Conservation (phyloP, 2,113 vertebrate genomes). For the Canis aureus region DNA sequence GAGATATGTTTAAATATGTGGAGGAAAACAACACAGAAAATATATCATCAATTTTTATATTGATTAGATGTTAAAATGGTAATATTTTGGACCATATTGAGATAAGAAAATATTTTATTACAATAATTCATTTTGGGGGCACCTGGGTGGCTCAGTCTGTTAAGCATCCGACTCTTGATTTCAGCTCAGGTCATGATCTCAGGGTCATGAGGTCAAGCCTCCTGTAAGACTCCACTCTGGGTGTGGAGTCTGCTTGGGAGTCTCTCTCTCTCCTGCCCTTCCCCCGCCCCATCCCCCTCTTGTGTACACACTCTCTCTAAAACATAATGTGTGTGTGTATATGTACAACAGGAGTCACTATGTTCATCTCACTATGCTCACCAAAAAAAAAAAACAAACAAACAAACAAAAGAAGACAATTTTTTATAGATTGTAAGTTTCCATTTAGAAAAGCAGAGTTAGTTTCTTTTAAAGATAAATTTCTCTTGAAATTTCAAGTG, state of each 20-base stretch:
- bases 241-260: background rate
- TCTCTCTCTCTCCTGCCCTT: background rate
- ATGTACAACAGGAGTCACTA: background rate
- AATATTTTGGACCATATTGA: background rate
- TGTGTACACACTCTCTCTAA: background rate
- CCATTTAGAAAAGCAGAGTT: background rate
- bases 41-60: background rate
- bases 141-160: background rate
- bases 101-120: background rate
- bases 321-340: background rate
- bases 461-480: background rate
- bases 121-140: background rate
- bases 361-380: no score
- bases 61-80: background rate
- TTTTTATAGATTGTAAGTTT: background rate
- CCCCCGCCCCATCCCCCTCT: background rate
- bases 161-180: background rate
- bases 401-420: no score
- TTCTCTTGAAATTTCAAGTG: constrained; percentile 41
- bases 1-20: background rate
- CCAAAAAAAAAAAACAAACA: no score
- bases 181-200: background rate
- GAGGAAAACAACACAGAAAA: background rate
- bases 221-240: background rate
- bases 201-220: background rate